phyloP scores from a whole-genome alignment of 2,888 invertebrate species.

The Leptopilina syphax region DNA sequence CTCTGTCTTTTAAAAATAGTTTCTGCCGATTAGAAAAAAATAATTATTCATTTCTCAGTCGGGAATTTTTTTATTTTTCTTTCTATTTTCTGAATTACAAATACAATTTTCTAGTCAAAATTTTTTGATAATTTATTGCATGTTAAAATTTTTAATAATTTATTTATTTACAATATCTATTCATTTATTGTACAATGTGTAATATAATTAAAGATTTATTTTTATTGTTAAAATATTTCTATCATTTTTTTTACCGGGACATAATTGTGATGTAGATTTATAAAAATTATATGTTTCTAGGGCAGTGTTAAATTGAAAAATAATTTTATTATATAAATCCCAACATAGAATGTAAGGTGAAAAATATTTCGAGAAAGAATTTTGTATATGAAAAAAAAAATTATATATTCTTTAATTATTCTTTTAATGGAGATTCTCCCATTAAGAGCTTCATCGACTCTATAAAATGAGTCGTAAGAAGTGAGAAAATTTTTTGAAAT shows the following conservation, averaged over 20 bases:
- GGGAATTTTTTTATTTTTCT: too few species aligned
- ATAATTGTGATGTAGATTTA: conserved; percentile 9
- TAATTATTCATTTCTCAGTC: too few species aligned
- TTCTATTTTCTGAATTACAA: too few species aligned
- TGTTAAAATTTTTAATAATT: too few species aligned
- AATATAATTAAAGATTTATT: not conserved
- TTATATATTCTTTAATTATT: not conserved
- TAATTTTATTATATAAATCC: not conserved
- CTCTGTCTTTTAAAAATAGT: too few species aligned
- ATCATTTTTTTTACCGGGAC: not conserved
- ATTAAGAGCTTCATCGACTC: conserved; percentile 59
- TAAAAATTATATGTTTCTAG: not conserved
- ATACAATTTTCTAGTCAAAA: too few species aligned
- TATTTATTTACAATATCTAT: not conserved
- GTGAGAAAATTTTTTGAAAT: conserved; percentile 43
- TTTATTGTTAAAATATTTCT: not conserved
- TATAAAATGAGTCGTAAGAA: conserved; percentile 62
- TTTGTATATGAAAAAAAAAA: not conserved
- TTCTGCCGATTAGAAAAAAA: too few species aligned
- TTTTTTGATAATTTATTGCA: too few species aligned
- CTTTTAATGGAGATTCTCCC: not conserved
- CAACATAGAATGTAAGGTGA: not conserved
- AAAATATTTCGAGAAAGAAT: not conserved
- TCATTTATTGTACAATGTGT: not conserved
- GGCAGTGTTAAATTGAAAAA: not conserved